Conservation (phyloP, 2,797 vertebrate genomes). For the Poecilia wingei region DNA sequence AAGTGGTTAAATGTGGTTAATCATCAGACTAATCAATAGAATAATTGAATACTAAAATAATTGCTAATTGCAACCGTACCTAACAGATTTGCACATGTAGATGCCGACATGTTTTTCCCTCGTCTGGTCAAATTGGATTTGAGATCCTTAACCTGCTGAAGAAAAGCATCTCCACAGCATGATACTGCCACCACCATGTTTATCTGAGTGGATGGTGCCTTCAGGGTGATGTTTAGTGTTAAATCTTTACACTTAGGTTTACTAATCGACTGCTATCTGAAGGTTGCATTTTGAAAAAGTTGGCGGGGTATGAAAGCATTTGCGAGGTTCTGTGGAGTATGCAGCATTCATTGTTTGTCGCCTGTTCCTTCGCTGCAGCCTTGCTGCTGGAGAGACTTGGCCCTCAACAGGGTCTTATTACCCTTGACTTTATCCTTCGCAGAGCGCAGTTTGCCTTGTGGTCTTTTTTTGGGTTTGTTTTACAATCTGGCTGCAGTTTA, state of each 20-base stretch:
- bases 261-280: neutral
- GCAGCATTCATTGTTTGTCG: constrained; percentile 35
- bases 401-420: constrained; percentile 18
- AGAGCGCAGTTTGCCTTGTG: constrained; percentile 35
- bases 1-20: no score
- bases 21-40: no score
- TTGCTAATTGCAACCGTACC: no score
- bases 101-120: neutral
- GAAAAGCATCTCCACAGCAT: neutral
- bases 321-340: neutral
- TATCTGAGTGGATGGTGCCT: neutral
- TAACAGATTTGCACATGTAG: neutral
- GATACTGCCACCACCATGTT: neutral
- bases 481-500: constrained; percentile 45
- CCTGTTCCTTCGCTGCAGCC: constrained; percentile 15
- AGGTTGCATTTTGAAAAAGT: neutral
- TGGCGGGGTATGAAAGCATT: neutral
- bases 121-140: neutral
- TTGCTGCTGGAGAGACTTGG: constrained; percentile 25
- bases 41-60: no score
- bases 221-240: no score
- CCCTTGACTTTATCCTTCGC: constrained; percentile 52
- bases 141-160: neutral
- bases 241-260: neutral
- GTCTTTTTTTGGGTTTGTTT: constrained; percentile 31